Percentiles rank a stretch among this genome's conserved stretches.
Evolutionary conservation across 1,140 invertebrate genomes (phyloP).

Genomic region (Drosophila nikananu): DNA sequence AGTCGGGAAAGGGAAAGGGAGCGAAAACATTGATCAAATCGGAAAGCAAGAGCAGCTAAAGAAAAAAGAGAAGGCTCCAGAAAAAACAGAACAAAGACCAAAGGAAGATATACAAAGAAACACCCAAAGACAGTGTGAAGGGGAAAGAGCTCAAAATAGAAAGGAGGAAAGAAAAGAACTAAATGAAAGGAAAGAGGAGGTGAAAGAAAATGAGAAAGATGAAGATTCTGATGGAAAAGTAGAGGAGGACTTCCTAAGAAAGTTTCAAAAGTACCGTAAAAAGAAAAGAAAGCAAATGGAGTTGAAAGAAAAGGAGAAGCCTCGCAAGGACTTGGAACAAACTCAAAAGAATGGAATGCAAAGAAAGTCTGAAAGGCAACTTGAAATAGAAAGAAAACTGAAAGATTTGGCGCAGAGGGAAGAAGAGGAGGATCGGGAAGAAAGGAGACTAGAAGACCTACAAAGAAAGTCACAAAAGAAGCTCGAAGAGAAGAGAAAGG

Average conservation of each 20-base stretch:
- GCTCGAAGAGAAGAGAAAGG: background rate
- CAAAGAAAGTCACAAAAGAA: too few relatives aligned
- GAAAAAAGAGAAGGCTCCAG: background rate
- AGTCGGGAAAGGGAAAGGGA: fast-evolving
- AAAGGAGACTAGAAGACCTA: background rate
- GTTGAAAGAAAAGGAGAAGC: background rate
- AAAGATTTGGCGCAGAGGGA: background rate
- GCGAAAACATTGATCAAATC: background rate
- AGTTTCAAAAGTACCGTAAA: too few relatives aligned
- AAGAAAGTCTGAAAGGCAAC: too few relatives aligned
- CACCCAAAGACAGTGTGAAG: too few relatives aligned
- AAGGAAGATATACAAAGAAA: too few relatives aligned
- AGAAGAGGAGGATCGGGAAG: background rate
- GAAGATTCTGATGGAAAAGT: too few relatives aligned
- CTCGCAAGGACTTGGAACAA: background rate
- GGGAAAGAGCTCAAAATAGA: too few relatives aligned
- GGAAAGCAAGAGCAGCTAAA: background rate
- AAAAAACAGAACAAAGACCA: background rate
- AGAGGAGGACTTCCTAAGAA: too few relatives aligned
- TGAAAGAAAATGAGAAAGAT: too few relatives aligned
- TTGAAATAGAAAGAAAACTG: background rate
- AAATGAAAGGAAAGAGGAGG: too few relatives aligned
- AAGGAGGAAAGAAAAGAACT: too few relatives aligned
- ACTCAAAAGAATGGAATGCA: too few relatives aligned
- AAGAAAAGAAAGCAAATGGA: background rate